phyloP scores from a whole-genome alignment of 2,888 invertebrate species.

The Xestobium rufovillosum region DNA sequence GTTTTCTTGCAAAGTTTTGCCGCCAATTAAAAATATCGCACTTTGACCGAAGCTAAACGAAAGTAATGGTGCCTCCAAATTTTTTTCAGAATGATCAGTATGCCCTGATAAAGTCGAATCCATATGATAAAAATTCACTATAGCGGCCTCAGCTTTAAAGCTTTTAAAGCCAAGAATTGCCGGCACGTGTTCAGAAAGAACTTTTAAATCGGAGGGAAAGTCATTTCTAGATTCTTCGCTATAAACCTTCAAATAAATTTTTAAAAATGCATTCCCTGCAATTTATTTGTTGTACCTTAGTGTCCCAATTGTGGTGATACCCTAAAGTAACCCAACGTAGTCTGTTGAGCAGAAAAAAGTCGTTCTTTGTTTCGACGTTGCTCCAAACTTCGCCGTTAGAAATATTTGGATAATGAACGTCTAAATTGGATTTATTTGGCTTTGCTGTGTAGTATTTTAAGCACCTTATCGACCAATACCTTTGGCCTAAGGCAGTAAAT shows the following conservation, averaged over 20 bases:
- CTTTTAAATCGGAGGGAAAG: conserved; percentile 68
- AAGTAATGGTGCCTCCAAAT: conserved; percentile 79
- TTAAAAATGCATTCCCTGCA: no score
- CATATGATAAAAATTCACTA: conserved; percentile 92
- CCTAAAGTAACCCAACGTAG: conserved; percentile 94
- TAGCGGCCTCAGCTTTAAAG: conserved; percentile 84
- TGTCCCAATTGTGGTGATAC: conserved; percentile 97
- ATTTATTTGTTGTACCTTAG: conserved; percentile 82
- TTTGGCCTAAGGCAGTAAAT: conserved; percentile 68
- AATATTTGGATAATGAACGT: conserved; percentile 43
- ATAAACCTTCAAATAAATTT: no score
- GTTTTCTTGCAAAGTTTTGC: conserved; percentile 57
- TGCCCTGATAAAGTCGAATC: conserved; percentile 91
- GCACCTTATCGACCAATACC: conserved; percentile 76
- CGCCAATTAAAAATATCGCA: conserved; percentile 90
- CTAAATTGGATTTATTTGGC: conserved; percentile 66
- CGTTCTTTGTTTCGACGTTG: conserved; percentile 41
- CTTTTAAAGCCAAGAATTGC: conserved; percentile 48
- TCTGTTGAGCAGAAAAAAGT: conserved; percentile 42
- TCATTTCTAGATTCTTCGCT: conserved; percentile 55
- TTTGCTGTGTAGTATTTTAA: conserved; percentile 66
- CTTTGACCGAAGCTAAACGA: conserved; percentile 93
- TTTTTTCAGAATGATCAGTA: conserved; percentile 87
- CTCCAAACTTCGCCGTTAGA: conserved; percentile 58
- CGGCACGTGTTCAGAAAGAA: conserved; percentile 59